Percentiles rank a stretch among this genome's conserved stretches.
Evolutionary conservation across 2,797 vertebrate genomes (phyloP).

Genomic region (Cynopterus sphinx): DNA sequence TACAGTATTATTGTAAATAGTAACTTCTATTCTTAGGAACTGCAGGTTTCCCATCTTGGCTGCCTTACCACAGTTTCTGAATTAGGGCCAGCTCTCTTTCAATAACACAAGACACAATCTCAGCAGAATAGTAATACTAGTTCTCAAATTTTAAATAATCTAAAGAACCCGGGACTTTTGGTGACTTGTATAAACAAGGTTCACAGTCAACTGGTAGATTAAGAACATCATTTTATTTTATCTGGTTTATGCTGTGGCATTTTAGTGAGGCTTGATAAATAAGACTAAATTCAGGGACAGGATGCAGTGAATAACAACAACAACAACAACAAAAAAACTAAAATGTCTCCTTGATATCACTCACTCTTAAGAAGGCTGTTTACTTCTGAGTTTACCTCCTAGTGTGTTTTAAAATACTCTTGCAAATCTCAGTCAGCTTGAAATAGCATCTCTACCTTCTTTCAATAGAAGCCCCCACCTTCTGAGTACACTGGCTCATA

Average conservation of each 20-base stretch:
- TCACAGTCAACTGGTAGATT: not conserved
- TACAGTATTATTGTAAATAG: conserved; percentile 55
- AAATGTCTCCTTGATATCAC: conserved; percentile 48
- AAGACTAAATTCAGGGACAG: conserved; percentile 54
- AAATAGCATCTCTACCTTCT: conserved; percentile 65
- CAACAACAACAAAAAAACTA: conserved; percentile 8
- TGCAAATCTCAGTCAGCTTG: conserved; percentile 59
- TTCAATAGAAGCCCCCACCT: conserved; percentile 64
- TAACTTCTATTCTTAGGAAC: conserved; percentile 79
- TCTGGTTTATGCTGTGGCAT: conserved; percentile 36
- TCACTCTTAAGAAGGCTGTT: conserved; percentile 64
- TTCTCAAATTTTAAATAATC: conserved; percentile 56
- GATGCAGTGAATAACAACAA: conserved; percentile 49
- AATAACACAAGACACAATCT: conserved; percentile 61
- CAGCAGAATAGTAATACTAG: conserved; percentile 63
- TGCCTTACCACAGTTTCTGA: conserved; percentile 73
- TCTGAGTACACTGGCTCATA: conserved; percentile 20
- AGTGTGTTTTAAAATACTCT: conserved; percentile 73
- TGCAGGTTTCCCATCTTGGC: conserved; percentile 74
- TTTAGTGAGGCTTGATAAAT: conserved; percentile 60
- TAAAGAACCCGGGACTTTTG: not conserved
- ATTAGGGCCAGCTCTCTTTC: conserved; percentile 57
- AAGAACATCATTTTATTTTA: conserved; percentile 38
- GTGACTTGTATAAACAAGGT: conserved; percentile 12
- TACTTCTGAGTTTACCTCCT: conserved; percentile 67